Evolutionary conservation across 2,888 invertebrate genomes (phyloP).

Genomic region (Tipula lateralis): DNA sequence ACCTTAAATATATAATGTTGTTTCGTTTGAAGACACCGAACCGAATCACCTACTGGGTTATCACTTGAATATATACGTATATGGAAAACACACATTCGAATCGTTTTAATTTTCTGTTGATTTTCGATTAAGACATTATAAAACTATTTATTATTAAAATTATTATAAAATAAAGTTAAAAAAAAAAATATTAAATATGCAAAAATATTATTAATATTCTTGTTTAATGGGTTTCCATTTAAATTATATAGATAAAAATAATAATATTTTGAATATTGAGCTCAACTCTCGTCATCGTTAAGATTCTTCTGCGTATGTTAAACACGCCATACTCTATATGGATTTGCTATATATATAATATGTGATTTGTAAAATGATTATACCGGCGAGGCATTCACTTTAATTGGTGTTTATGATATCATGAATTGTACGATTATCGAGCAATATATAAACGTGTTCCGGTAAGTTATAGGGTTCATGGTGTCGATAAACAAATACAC

Average conservation of each 20-base stretch:
- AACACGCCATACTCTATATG: background rate
- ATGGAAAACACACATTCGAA: background rate
- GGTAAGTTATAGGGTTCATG: background rate
- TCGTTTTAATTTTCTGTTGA: background rate
- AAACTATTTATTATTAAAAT: constrained; percentile 19
- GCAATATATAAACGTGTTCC: background rate
- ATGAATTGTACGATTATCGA: no score
- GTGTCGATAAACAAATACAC: no score
- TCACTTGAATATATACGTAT: background rate
- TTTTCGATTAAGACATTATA: constrained; percentile 11
- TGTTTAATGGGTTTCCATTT: background rate
- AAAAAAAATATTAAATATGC: background rate
- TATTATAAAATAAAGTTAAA: background rate
- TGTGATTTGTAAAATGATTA: background rate
- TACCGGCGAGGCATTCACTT: background rate
- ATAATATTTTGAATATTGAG: constrained; percentile 11
- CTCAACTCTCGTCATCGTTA: constrained; percentile 1
- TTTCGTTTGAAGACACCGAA: background rate
- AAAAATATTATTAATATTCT: background rate
- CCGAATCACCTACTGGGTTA: background rate
- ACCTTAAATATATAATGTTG: background rate
- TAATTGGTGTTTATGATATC: background rate
- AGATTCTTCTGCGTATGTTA: background rate
- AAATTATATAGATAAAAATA: background rate
- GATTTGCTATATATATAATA: background rate